Evolutionary conservation across 2,797 vertebrate genomes (phyloP), one percentile per base, ranked within the genome.

Genomic region (Remorina albescens): DNA sequence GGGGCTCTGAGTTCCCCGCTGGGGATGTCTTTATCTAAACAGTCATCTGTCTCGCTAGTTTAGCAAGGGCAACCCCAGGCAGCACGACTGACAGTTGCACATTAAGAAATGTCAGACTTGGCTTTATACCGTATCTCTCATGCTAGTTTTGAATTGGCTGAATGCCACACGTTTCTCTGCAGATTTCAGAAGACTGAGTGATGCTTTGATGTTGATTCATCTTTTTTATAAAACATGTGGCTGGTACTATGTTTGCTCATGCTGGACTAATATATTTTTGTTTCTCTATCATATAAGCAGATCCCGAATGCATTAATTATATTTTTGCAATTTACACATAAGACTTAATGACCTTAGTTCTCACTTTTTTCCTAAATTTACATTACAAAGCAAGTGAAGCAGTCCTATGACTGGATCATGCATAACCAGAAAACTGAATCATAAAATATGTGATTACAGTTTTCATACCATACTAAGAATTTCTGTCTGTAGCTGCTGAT

Each of bases 1-100:
- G 49, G 74, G 86, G 82, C 60, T 72, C 81, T 76, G 44, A n/a
- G 70, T 76, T 74, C 76, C 79, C 82, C 70, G 23, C 78, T 72
- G 78, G 90, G 84, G 84, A 80, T 78, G 81, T 89, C 83, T 76
- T 91, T 88, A 88, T 89, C 80, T 82, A 85, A 92, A 90, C 87
- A 88, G 80, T 91, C 90, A 90, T 93, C 87, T 90, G 86, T 93
- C 87, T 92, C 87, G 51, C 84, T 86, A 80, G 84, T 89, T 91
- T 79, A 85, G 82, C 79, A 75, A 83, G 77, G 85, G 86, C 76
- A 86, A 83, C 86, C 84, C 73, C 84, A 71, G 82, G 84, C 84
- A 74, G 68, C 78, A 60, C 46, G 25, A 72, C 76, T 84, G 88
- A 84, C 88, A 81, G 81, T 81, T 82, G 50, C 80, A 83, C 84